Conservation (phyloP, 1,140 invertebrate species). For the Drosophila willistoni region DNA sequence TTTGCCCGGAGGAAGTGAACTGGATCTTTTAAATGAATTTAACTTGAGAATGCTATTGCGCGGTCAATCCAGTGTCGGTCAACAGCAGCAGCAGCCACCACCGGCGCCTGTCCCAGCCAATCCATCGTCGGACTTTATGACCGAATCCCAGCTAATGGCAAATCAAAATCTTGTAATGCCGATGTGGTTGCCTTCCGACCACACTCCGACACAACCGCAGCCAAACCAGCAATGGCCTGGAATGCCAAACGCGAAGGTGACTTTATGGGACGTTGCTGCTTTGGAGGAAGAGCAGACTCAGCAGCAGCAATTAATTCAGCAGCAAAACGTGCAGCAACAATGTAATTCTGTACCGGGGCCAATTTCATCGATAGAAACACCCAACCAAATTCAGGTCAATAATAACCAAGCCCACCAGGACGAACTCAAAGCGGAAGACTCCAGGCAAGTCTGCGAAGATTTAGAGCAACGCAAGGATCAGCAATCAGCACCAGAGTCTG, state of each 20-base stretch:
- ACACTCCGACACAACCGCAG: slow-evolving; percentile 27
- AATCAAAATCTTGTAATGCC: slow-evolving; percentile 83
- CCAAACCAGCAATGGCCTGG: slow-evolving; percentile 33
- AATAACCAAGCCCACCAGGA: slow-evolving; percentile 36
- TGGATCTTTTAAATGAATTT: slow-evolving; percentile 71
- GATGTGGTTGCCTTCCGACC: slow-evolving; percentile 68
- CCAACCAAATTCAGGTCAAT: slow-evolving; percentile 28
- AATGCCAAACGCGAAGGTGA: slow-evolving; percentile 43
- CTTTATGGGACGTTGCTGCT: slow-evolving; percentile 60
- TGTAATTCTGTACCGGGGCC: slow-evolving; percentile 53
- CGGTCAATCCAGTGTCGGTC: slow-evolving; percentile 27
- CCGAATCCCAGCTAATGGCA: slow-evolving; percentile 49
- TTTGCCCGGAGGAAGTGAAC: slow-evolving; percentile 35
- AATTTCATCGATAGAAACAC: slow-evolving; percentile 51
- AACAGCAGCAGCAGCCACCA: slow-evolving; percentile 37
- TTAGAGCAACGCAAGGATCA: slow-evolving; percentile 39
- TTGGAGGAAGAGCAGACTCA: slow-evolving; percentile 79
- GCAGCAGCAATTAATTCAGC: slow-evolving; percentile 81
- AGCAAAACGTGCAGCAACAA: slow-evolving; percentile 66
- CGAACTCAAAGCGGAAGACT: too few species aligned
- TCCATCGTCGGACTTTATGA: slow-evolving; percentile 44
- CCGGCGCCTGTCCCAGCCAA: slow-evolving; percentile 11
- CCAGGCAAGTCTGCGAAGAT: slow-evolving; percentile 28
- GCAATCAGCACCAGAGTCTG: neutral
- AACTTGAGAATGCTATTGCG: slow-evolving; percentile 74